Evolutionary conservation across 2,113 vertebrate genomes (phyloP), one percentile per base, ranked within the genome.

Genomic region (Tenrec ecaudatus): DNA sequence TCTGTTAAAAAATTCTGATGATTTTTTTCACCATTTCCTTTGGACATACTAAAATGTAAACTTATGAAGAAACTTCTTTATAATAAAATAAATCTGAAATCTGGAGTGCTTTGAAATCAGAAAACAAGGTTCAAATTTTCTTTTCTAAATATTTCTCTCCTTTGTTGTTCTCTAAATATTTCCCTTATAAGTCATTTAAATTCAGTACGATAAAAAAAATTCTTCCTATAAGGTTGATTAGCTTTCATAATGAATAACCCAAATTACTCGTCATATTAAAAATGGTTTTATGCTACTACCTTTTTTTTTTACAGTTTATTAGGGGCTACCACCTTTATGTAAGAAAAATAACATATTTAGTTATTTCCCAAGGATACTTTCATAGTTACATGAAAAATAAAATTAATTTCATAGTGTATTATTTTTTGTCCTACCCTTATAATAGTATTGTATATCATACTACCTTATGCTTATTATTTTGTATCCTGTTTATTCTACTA

Each of bases 401-500:
- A 89, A 88, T 91, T 93, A n/a, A 40, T 86, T 93, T 93, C 57
- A 92, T 25, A 92, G 87, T 36, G 58, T 77, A 95, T 90, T 88
- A 93, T 88, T 90, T 94, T 76, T 62, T 86, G 11, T 12, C 31
- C 92, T 87, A 94, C 23, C 62, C 36, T 77, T 62, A 1, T 82
- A 71, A 91, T 47, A 85, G 17, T 85, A 92, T 64, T 85, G 57
- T 19, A 53, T 86, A 88, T 90, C 19, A 57, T 79, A 75, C 19
- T 77, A 68, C 3, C 15, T 92, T 92, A 20, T 14, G 81, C 88
- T 91, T 96, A 14, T 38, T 53, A 53, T 53, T 53, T 53, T 53
- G 47, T 53, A 53, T 53, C 47, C 47, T 53, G 47, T 53, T 2
- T 60, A 85, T 80, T 93, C 92, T 64, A 36, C 25, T 1, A 53